Conservation (phyloP, 2,797 vertebrate genomes). For the Macropus fuliginosus region DNA sequence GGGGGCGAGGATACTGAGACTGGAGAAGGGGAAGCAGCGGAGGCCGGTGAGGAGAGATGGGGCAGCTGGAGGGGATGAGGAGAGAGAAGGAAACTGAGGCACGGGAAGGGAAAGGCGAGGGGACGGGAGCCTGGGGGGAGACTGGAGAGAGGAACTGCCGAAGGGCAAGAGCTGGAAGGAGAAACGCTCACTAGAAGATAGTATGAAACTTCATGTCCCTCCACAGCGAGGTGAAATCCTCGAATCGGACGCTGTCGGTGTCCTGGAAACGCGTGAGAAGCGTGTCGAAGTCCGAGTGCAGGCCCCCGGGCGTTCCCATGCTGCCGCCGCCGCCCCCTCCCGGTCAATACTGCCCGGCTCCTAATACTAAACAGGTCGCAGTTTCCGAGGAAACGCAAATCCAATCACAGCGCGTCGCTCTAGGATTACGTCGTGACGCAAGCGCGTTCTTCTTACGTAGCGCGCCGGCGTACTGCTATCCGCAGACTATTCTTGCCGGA, state of each 20-base stretch:
- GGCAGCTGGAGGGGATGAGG: rapidly evolving
- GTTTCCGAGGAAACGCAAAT: background rate
- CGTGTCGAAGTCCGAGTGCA: slow-evolving; percentile 89
- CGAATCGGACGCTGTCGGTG: slow-evolving; percentile 91
- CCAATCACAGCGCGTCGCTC: background rate
- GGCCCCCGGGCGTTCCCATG: slow-evolving; percentile 75
- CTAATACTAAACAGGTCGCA: rapidly evolving
- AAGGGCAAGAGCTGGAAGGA: background rate
- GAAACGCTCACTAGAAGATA: slow-evolving; percentile 90
- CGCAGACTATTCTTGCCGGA: background rate
- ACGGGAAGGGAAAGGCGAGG: background rate
- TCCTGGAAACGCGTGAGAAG: slow-evolving; percentile 90
- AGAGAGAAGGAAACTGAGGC: background rate
- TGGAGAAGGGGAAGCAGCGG: rapidly evolving
- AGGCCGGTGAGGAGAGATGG: rapidly evolving
- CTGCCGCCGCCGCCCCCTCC: rapidly evolving
- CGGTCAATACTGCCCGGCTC: rapidly evolving
- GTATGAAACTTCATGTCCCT: slow-evolving; percentile 90
- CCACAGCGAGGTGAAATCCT: slow-evolving; percentile 92
- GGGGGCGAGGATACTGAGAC: background rate
- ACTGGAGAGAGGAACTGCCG: background rate
- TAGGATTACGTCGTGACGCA: background rate
- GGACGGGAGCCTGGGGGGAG: rapidly evolving
- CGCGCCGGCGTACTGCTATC: background rate
- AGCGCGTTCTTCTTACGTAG: background rate